Evolutionary conservation across 2,113 vertebrate species (phyloP).

Genomic region (Chionis minor): DNA sequence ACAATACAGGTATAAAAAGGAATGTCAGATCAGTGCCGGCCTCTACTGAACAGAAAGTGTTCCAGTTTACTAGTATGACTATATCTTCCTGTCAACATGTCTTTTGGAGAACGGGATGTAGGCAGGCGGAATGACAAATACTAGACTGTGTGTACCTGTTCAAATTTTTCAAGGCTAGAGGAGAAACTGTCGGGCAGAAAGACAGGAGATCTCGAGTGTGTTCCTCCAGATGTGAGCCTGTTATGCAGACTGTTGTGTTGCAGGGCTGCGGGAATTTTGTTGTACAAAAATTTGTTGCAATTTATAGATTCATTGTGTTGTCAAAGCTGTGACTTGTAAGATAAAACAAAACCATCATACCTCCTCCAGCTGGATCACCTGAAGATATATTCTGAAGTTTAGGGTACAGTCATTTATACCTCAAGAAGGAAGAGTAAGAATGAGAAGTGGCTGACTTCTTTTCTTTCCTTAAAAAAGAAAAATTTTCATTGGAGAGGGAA

Average conservation of each 20-base stretch:
- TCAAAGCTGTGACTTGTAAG: constrained; percentile 46
- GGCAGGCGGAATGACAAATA: background rate
- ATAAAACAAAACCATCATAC: constrained; percentile 32
- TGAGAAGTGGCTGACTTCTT: background rate
- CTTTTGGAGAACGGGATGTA: background rate
- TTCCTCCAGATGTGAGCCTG: background rate
- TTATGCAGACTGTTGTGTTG: background rate
- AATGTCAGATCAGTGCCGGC: background rate
- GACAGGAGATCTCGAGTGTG: background rate
- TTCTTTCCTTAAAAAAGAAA: background rate
- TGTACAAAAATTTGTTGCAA: background rate
- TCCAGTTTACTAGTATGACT: background rate
- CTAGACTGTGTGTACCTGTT: background rate
- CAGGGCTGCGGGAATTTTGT: background rate
- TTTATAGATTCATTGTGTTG: background rate
- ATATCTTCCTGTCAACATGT: background rate
- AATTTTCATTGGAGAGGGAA: background rate
- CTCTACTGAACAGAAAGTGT: background rate
- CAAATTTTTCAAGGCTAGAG: background rate
- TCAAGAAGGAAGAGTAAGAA: constrained; percentile 11
- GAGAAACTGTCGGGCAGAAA: background rate
- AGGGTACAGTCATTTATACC: constrained; percentile 21
- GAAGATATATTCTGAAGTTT: background rate
- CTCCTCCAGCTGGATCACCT: constrained; percentile 27
- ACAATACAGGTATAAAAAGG: background rate